A percentile compares a stretch with the other conserved stretches of the same genome.
Conservation (phyloP, 2,888 invertebrate genomes). For the Seira musarum region DNA sequence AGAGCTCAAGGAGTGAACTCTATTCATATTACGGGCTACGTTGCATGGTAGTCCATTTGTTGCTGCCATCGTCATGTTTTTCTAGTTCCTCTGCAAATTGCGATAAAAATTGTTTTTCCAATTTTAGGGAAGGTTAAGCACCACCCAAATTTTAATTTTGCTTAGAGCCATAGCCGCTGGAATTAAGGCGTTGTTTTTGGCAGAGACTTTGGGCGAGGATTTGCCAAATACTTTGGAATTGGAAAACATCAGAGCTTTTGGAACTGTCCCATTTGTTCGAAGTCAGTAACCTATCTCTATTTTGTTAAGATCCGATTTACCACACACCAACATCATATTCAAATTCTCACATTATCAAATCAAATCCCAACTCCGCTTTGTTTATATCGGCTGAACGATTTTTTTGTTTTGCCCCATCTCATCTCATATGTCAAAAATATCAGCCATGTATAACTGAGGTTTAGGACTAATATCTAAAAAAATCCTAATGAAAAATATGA, state of each 20-base stretch:
- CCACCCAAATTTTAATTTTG: constrained; percentile 83
- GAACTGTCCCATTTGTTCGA: constrained; percentile 78
- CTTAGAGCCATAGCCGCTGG: constrained; percentile 84
- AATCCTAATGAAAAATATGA: too few relatives aligned
- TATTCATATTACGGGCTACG: constrained; percentile 70
- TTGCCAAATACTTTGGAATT: constrained; percentile 87
- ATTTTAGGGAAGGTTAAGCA: constrained; percentile 82
- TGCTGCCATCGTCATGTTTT: constrained; percentile 81
- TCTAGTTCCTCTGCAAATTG: too few relatives aligned
- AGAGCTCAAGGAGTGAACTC: constrained; percentile 72
- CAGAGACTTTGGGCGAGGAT: constrained; percentile 89
- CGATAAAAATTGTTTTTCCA: too few relatives aligned
- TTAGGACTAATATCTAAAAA: too few relatives aligned
- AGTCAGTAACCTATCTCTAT: constrained; percentile 56
- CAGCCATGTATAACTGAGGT: too few relatives aligned
- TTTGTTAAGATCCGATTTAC: too few relatives aligned
- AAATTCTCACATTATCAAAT: too few relatives aligned
- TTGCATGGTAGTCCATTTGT: constrained; percentile 79
- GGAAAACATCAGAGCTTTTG: constrained; percentile 85
- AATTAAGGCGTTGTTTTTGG: constrained; percentile 83
- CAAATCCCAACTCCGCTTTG: too few relatives aligned
- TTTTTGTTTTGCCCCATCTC: too few relatives aligned
- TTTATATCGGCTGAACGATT: too few relatives aligned
- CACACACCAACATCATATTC: too few relatives aligned
- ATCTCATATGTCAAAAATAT: too few relatives aligned